Evolutionary conservation across 1,140 invertebrate species (phyloP).

Genomic region (Hylyphantes graminicola): DNA sequence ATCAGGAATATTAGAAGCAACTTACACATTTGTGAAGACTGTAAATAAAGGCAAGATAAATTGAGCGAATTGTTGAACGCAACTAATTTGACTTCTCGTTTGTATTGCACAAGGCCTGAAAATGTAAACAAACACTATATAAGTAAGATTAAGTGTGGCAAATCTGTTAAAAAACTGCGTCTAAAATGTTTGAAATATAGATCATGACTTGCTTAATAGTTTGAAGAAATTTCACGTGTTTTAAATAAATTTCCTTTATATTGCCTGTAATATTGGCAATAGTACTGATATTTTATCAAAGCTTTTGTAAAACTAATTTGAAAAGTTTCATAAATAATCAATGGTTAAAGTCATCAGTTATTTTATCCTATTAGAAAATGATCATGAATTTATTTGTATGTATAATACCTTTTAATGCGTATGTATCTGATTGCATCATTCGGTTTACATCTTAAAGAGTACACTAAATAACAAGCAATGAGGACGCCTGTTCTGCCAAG

Average conservation of each 20-base stretch:
- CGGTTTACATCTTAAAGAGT: slow-evolving; percentile 79
- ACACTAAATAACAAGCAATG: slow-evolving; percentile 87
- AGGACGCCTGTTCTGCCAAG: slow-evolving; percentile 86
- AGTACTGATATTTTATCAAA: too few relatives aligned
- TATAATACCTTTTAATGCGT: slow-evolving; percentile 74
- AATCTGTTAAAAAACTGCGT: too few relatives aligned
- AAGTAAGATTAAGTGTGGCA: neutral
- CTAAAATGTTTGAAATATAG: too few relatives aligned
- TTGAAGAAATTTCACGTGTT: too few relatives aligned
- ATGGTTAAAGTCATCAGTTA: too few relatives aligned
- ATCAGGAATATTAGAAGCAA: slow-evolving; percentile 14
- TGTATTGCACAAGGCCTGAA: slow-evolving; percentile 79
- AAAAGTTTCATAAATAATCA: too few relatives aligned
- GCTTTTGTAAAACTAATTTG: too few relatives aligned
- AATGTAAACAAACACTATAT: slow-evolving; percentile 22
- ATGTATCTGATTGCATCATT: slow-evolving; percentile 86
- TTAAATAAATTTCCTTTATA: too few relatives aligned
- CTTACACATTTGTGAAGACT: slow-evolving; percentile 73
- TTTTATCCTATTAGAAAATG: too few relatives aligned
- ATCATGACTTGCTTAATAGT: too few relatives aligned
- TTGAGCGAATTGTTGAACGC: slow-evolving; percentile 84
- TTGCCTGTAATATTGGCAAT: too few relatives aligned
- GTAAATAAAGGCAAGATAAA: slow-evolving; percentile 83
- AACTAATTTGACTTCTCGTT: slow-evolving; percentile 82
- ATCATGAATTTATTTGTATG: neutral